Evolutionary conservation across 2,797 vertebrate species (phyloP).

Genomic region (Nyctibius grandis): DNA sequence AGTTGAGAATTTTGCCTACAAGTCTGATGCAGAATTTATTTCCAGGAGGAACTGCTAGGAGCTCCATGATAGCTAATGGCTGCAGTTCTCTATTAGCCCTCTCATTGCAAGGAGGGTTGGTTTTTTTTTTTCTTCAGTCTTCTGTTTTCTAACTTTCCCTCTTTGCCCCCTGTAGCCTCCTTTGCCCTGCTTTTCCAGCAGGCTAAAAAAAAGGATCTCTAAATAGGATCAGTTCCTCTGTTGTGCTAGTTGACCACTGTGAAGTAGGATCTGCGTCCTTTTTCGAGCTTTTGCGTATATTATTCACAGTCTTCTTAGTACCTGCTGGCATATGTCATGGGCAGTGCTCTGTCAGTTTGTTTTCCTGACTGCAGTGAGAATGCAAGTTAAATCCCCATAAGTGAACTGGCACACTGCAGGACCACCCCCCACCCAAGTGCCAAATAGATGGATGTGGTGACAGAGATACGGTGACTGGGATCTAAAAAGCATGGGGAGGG

Average conservation of each 20-base stretch:
- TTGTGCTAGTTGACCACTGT: neutral
- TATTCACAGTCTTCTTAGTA: neutral
- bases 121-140: neutral
- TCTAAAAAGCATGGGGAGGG: neutral
- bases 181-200: neutral
- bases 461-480: neutral
- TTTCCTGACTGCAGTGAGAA: neutral
- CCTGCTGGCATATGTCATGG: neutral
- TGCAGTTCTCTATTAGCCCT: neutral
- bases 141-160: neutral
- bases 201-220: neutral
- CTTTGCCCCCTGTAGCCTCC: neutral
- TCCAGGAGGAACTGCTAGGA: neutral
- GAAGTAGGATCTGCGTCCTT: neutral
- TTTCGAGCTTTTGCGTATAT: neutral
- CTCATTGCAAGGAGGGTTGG: neutral
- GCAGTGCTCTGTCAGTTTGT: neutral
- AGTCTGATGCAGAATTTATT: neutral
- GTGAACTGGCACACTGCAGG: neutral
- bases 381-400: neutral
- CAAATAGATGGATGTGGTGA: neutral
- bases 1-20: neutral
- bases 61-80: neutral
- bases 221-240: neutral
- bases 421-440: accelerated